Percentiles rank a stretch among this genome's conserved stretches.
These are phyloP conservation scores for Drymodes brunneopygia DNA, from an alignment of 2,113 vertebrate genomes.

Conservation along the genomic window DNA sequence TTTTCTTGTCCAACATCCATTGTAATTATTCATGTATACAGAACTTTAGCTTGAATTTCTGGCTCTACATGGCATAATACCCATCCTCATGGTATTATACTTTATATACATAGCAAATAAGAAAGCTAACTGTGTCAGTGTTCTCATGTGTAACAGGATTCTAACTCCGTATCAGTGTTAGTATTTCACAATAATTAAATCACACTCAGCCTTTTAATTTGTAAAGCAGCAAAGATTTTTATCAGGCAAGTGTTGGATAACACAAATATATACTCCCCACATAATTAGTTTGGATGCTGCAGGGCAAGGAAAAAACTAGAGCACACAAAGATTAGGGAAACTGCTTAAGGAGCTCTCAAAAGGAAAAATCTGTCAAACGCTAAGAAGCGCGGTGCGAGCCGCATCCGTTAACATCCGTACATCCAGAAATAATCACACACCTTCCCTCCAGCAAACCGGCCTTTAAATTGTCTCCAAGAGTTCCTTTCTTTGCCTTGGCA, in stretches of 20 bases:
- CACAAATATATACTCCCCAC: neutral
- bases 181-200: slow-evolving; percentile 25
- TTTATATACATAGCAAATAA: neutral
- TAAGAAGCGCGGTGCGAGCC: neutral
- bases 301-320: slow-evolving; percentile 49
- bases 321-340: slow-evolving; percentile 14
- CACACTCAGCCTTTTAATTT: slow-evolving; percentile 25
- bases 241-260: neutral
- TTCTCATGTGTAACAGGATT: neutral
- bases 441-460: neutral
- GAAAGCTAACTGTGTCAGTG: neutral
- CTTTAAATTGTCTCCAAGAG: slow-evolving; percentile 74
- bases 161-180: neutral
- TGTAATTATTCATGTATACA: neutral
- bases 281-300: slow-evolving; percentile 11
- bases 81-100: neutral
- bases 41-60: slow-evolving; percentile 19
- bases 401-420: neutral
- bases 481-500: slow-evolving; percentile 73
- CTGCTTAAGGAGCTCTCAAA: slow-evolving; percentile 15
- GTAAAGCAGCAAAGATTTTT: slow-evolving; percentile 6
- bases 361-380: neutral
- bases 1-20: slow-evolving; percentile 7
- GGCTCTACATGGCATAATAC: neutral
- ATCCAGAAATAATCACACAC: neutral